phyloP scores from a whole-genome alignment of 2,888 invertebrate species.

The Protonemura montana region DNA sequence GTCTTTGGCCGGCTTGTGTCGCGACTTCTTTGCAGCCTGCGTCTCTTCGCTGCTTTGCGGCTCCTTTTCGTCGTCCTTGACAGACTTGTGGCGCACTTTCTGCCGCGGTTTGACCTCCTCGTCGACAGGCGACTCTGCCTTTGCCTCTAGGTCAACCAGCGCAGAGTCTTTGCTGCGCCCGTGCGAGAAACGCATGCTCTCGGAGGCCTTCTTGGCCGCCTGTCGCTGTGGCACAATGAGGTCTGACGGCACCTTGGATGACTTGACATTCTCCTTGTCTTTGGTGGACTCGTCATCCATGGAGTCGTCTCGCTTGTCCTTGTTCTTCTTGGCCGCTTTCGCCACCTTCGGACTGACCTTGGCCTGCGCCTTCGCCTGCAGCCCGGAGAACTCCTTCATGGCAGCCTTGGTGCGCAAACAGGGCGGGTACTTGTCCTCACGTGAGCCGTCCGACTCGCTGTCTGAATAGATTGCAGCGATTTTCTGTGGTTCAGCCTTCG shows the following conservation, averaged over 20 bases:
- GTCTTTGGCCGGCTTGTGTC: constrained; percentile 88
- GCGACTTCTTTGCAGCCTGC: constrained; percentile 69
- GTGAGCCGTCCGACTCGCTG: constrained; percentile 71
- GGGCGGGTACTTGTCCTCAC: constrained; percentile 65
- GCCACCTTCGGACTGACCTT: constrained; percentile 51
- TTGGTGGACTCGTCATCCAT: constrained; percentile 60
- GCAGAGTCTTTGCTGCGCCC: constrained; percentile 53
- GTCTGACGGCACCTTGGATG: constrained; percentile 69
- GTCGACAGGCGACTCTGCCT: constrained; percentile 47
- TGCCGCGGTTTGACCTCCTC: constrained; percentile 48
- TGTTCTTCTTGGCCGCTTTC: constrained; percentile 57
- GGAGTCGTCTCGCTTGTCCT: constrained; percentile 57
- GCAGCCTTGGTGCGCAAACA: constrained; percentile 82
- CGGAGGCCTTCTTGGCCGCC: constrained; percentile 90
- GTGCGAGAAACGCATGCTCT: constrained; percentile 74
- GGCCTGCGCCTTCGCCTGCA: constrained; percentile 52
- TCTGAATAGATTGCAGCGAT: constrained; percentile 85
- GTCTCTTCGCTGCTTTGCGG: constrained; percentile 23
- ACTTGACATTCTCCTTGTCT: constrained; percentile 60
- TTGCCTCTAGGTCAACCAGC: constrained; percentile 56
- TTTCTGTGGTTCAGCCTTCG: constrained; percentile 63
- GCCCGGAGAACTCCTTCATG: constrained; percentile 78
- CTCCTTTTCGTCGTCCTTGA: constrained; percentile 46
- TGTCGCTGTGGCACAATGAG: constrained; percentile 89
- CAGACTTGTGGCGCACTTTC: constrained; percentile 46